Evolutionary conservation across 2,888 invertebrate species (phyloP).

Genomic region (Drosophila pegasa): DNA sequence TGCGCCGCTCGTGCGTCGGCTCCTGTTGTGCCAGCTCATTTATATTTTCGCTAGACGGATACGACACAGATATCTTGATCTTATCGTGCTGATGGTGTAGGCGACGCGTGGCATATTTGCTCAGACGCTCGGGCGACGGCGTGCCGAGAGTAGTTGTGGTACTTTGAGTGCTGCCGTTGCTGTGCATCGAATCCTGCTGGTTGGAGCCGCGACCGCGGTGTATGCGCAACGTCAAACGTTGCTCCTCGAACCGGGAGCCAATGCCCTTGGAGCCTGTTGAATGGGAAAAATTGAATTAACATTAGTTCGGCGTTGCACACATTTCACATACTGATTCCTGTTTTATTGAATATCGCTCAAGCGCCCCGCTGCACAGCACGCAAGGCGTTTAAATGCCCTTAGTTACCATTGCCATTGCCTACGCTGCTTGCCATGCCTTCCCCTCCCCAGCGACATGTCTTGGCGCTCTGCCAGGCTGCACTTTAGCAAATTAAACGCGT

Average conservation of each 20-base stretch:
- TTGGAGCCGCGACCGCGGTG: constrained; percentile 93
- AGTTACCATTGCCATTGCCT: constrained; percentile 16
- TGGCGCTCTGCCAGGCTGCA: constrained; percentile 59
- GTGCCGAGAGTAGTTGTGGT: constrained; percentile 89
- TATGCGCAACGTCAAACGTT: constrained; percentile 95
- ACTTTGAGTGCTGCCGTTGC: constrained; percentile 89
- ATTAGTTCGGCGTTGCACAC: constrained; percentile 39
- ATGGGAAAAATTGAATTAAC: constrained; percentile 11
- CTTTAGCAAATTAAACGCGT: constrained; percentile 77
- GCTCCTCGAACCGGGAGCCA: constrained; percentile 93
- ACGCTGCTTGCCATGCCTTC: not conserved
- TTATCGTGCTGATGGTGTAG: constrained; percentile 87
- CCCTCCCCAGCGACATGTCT: not conserved
- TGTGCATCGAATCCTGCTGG: constrained; percentile 88
- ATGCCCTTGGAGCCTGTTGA: constrained; percentile 87
- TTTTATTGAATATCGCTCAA: constrained; percentile 60
- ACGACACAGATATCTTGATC: constrained; percentile 94
- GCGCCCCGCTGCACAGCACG: constrained; percentile 47
- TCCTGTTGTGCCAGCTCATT: constrained; percentile 78
- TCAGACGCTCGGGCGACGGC: constrained; percentile 88
- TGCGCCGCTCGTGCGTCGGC: constrained; percentile 80
- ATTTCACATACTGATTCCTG: constrained; percentile 21
- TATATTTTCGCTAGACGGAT: constrained; percentile 92
- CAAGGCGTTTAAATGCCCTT: constrained; percentile 25
- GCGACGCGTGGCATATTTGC: constrained; percentile 87